Evolutionary conservation across 64 coral and sea anemone species (phyloP), one percentile per base, ranked within the genome.

Genomic region (Acropora yongei): DNA sequence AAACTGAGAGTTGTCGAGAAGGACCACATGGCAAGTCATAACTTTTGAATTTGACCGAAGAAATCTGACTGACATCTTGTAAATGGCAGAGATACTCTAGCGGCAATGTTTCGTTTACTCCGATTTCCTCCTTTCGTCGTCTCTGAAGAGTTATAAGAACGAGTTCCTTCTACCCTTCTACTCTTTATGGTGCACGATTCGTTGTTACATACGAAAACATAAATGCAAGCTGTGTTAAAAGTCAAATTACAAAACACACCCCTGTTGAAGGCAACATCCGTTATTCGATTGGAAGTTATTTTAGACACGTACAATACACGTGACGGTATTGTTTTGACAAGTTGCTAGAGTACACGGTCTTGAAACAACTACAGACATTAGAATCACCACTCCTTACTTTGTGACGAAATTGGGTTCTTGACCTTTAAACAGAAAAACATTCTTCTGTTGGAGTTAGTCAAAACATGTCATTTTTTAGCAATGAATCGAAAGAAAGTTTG

Each of bases 1-100:
- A 68, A 91, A 97, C 42, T 94, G 83, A 2, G 92, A 91, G 68
- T 97, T 97, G 61, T 97, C 95, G 48, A 97, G 92, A 0, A 97
- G 78, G 6, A 97, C 89, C 78, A 97, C 84, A 51, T 89, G 88
- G 47, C 92, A 97, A 69, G 94, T 82, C 6, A 97, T 30, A 3
- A 85, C 10, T 19, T 19, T 85, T 16, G 82, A 85, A 48, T 44
- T 12, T 39, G 82, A 69, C 0, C 82, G 82, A 10, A 85, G 44
- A 85, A 85, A 85, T 47, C 45, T 47, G 2, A 85, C 68, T 47
- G 82, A 85, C 82, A 85, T 85, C 17, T 49, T 72, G 41, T 46
- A 4, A 9, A 14, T 14, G 1, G 73, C 1, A 42, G 6, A 75
- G 39, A 14, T 44, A 39, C 2, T 75, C 9, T 41, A 3, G 5